phyloP scores from a whole-genome alignment of 1,140 invertebrate genomes.

The Luehdorfia chinensis region DNA sequence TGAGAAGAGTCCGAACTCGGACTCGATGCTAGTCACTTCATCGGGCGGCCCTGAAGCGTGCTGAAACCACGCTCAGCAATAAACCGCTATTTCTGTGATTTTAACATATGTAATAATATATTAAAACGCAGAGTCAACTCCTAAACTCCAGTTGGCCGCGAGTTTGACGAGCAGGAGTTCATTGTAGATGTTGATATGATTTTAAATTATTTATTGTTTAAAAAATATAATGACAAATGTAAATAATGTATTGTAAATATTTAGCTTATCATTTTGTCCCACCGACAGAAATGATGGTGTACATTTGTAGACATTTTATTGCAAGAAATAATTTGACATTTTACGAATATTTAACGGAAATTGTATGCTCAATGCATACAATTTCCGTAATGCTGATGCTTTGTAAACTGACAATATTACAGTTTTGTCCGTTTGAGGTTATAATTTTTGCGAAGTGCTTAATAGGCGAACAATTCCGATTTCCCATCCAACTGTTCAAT shows the following conservation, averaged over 20 bases:
- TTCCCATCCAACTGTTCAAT: too few relatives aligned
- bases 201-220: constrained; percentile 56
- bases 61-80: constrained; percentile 48
- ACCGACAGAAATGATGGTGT: constrained; percentile 41
- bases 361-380: too few relatives aligned
- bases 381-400: too few relatives aligned
- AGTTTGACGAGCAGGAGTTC: constrained; percentile 34
- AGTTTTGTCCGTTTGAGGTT: too few relatives aligned
- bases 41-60: constrained; percentile 42
- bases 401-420: too few relatives aligned
- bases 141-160: constrained; percentile 27
- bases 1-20: constrained; percentile 44
- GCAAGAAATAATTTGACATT: constrained; percentile 15
- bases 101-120: constrained; percentile 34
- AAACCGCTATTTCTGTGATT: constrained; percentile 46
- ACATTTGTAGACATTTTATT: constrained; percentile 12
- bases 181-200: constrained; percentile 49
- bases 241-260: constrained; percentile 60
- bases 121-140: constrained; percentile 36
- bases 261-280: constrained; percentile 65
- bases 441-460: too few relatives aligned
- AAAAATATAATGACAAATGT: constrained; percentile 46
- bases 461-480: too few relatives aligned
- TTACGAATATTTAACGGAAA: neutral
- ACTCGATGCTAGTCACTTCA: constrained; percentile 56